phyloP scores from a whole-genome alignment of 2,113 vertebrate genomes.

The Albula goreensis region DNA sequence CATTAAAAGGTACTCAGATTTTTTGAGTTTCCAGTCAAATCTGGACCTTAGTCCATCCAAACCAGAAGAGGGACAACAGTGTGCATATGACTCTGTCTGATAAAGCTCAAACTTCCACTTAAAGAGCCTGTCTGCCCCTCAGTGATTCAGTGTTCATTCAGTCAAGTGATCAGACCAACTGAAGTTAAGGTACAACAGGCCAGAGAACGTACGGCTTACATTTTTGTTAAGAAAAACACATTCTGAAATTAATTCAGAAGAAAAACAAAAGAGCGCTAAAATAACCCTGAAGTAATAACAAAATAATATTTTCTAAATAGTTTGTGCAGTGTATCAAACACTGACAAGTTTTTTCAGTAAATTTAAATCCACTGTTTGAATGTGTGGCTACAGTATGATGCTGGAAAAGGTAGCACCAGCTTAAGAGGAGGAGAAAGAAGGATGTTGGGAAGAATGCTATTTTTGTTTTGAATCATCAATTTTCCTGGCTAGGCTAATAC shows the following conservation, averaged over 20 bases:
- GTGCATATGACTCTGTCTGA: background rate
- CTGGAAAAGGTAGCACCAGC: background rate
- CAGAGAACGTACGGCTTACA: background rate
- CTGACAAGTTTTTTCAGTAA: slow-evolving; percentile 45
- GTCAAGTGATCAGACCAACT: background rate
- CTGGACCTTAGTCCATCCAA: slow-evolving; percentile 48
- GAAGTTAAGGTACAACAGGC: background rate
- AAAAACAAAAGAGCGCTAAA: background rate
- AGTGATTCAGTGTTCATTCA: background rate
- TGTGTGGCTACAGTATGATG: background rate
- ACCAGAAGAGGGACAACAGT: background rate
- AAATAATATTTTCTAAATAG: slow-evolving; percentile 27
- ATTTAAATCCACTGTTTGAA: background rate
- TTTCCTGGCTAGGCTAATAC: background rate
- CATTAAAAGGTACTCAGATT: background rate
- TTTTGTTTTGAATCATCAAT: background rate
- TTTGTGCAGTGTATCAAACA: slow-evolving; percentile 52
- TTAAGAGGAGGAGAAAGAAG: background rate
- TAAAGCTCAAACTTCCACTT: background rate
- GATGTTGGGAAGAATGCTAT: background rate
- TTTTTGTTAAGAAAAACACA: slow-evolving; percentile 4
- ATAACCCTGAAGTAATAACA: slow-evolving; percentile 1
- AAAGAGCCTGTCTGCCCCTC: background rate
- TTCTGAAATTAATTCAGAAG: background rate
- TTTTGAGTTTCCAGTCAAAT: background rate